Base-by-base conservation (phyloP, 2,113 vertebrate genomes). In the Caracal caracal region DNA sequence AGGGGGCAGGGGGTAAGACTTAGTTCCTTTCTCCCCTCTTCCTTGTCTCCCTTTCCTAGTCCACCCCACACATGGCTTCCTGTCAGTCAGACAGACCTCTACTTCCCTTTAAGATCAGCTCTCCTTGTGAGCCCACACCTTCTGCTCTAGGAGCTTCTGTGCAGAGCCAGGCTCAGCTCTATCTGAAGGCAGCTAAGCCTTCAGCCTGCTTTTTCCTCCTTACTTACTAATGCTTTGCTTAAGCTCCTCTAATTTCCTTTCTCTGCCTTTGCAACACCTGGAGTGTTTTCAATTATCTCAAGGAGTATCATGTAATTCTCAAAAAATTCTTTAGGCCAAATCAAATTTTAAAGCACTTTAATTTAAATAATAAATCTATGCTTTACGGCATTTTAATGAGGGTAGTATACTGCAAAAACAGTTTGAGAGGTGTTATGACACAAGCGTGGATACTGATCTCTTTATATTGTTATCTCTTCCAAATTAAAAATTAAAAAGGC, bases 361-460 rank as follows among this genome's bases (percentile, higher is more conserved):
- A 87, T 92, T 93, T 95, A 94, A 91, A 84, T 53, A 90, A 40
- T 40, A 90, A 76, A 94, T 24, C 28, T 43, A 40, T 70, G 70
- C 19, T 95, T 65, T 68, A 24, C 3, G 1, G 30, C 70, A 94
- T 90, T 90, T 95, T 81, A 96, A 88, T 90, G 35, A 22, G 26
- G 22, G 22, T 56, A 53, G 8, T 80, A 66, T 33, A 43, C 20
- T 90, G 35, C 37, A 49, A 30, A 87, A 49, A 92, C 47, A 86
- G 53, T 95, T 65, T 70, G 56, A 92, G 47, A 61, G 80, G 70
- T 56, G 47, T 75, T 28, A 73, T 59, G 96, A 80, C 47, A 84
- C 43, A 76, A 37, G 53, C 30, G 22, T 76, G 40, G 75, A 75
- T 40, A 65, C 47, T 35, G 20, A 53, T 51, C 63, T 92, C 63